Conservation (phyloP, 2,888 invertebrate species). For the Liopterus haemorrhoidalis region DNA sequence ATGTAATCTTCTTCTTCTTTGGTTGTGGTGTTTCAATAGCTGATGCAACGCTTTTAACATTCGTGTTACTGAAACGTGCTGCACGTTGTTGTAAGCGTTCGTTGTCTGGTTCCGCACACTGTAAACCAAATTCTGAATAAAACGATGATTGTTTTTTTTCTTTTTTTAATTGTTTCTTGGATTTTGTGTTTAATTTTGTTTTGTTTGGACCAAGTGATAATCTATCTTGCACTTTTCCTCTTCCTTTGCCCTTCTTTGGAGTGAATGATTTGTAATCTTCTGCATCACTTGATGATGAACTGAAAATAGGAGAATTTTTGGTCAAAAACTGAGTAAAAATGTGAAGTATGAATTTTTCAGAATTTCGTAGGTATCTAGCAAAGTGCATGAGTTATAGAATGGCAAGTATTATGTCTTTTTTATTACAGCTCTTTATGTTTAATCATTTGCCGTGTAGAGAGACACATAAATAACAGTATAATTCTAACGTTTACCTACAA, state of each 20-base stretch:
- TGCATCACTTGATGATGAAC: conserved; percentile 44
- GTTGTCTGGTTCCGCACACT: conserved; percentile 64
- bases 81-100: conserved; percentile 82
- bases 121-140: conserved; percentile 58
- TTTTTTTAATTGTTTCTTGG: conserved; percentile 50
- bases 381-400: no score
- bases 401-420: no score
- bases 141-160: conserved; percentile 57
- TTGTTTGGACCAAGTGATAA: conserved; percentile 47
- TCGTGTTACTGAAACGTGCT: conserved; percentile 63
- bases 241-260: conserved; percentile 39
- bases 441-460: no score
- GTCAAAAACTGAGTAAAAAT: no score
- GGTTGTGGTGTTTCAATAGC: conserved; percentile 15
- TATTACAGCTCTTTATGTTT: no score
- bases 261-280: conserved; percentile 47
- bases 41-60: conserved; percentile 22
- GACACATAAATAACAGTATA: no score
- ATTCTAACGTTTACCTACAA: conserved; percentile 1
- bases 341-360: no score
- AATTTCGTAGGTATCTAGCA: no score
- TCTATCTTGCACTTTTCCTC: conserved; percentile 55
- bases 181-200: conserved; percentile 44
- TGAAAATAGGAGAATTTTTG: conserved; percentile 19
- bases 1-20: conserved; percentile 13